Percentiles rank a stretch among this genome's conserved stretches.
phyloP scores from a whole-genome alignment of 2,888 invertebrate genomes.

The Tribolium freemani region DNA sequence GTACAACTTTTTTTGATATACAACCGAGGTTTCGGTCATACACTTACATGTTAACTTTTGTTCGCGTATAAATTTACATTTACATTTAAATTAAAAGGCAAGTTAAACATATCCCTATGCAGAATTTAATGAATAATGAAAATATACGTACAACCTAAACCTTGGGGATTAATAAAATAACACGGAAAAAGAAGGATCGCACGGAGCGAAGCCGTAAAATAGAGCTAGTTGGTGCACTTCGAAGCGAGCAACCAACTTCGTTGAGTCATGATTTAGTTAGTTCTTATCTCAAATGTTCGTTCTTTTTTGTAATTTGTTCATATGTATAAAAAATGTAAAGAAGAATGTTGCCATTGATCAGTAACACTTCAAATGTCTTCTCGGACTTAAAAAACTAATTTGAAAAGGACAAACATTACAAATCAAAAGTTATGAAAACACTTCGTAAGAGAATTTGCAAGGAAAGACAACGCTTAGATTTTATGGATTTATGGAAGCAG shows the following conservation, averaged over 20 bases:
- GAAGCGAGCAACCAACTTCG: not conserved
- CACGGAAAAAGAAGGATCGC: not conserved
- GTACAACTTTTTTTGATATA: constrained; percentile 17
- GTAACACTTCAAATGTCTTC: no score
- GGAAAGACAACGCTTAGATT: no score
- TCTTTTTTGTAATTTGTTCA: no score
- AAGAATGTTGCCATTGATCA: no score
- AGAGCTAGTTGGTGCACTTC: not conserved
- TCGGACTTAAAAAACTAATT: no score
- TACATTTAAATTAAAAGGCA: constrained; percentile 34
- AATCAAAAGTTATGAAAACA: no score
- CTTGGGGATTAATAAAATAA: constrained; percentile 7
- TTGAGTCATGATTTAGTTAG: not conserved
- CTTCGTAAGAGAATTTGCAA: no score
- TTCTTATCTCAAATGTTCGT: no score
- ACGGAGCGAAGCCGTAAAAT: not conserved
- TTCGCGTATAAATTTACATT: constrained; percentile 32
- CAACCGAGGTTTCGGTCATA: constrained; percentile 3
- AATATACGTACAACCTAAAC: constrained; percentile 4
- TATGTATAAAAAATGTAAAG: no score
- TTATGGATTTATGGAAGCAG: no score
- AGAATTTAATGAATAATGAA: constrained; percentile 38
- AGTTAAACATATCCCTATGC: constrained; percentile 29
- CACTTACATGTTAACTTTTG: constrained; percentile 32
- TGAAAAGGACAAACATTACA: no score